A percentile compares a stretch with the other conserved stretches of the same genome.
phyloP scores from a whole-genome alignment of 1,140 invertebrate species.

The Ceratina calcarata region DNA sequence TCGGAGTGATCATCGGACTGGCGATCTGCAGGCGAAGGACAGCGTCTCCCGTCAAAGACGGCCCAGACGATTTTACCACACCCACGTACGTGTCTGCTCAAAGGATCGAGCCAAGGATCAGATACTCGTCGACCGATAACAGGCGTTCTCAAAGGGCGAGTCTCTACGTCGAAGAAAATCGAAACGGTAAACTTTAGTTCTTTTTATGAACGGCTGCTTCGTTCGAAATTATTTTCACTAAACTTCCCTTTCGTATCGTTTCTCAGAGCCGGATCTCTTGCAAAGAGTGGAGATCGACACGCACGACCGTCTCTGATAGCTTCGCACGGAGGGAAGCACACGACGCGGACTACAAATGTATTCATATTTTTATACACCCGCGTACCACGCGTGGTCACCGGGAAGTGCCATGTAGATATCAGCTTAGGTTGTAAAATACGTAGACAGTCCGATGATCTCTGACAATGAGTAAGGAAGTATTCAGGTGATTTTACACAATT shows the following conservation, averaged over 20 bases:
- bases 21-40: slow-evolving; percentile 70
- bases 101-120: slow-evolving; percentile 75
- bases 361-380: no score
- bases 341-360: no score
- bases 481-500: slow-evolving; percentile 12
- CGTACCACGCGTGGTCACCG: neutral
- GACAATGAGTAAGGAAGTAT: neutral
- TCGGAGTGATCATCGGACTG: slow-evolving; percentile 75
- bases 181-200: slow-evolving; percentile 67
- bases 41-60: slow-evolving; percentile 49
- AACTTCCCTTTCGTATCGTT: slow-evolving; percentile 9
- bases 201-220: neutral
- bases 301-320: slow-evolving; percentile 49
- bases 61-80: slow-evolving; percentile 76
- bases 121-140: slow-evolving; percentile 67
- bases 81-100: slow-evolving; percentile 76
- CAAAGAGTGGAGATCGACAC: slow-evolving; percentile 78
- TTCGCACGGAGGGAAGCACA: neutral
- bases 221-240: neutral
- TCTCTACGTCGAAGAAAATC: slow-evolving; percentile 75
- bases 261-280: slow-evolving; percentile 78
- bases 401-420: neutral
- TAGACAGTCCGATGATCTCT: neutral
- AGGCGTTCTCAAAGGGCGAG: slow-evolving; percentile 74
- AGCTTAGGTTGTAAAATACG: neutral